Evolutionary conservation across 2,797 vertebrate genomes (phyloP).

Genomic region (Danio tinwini): DNA sequence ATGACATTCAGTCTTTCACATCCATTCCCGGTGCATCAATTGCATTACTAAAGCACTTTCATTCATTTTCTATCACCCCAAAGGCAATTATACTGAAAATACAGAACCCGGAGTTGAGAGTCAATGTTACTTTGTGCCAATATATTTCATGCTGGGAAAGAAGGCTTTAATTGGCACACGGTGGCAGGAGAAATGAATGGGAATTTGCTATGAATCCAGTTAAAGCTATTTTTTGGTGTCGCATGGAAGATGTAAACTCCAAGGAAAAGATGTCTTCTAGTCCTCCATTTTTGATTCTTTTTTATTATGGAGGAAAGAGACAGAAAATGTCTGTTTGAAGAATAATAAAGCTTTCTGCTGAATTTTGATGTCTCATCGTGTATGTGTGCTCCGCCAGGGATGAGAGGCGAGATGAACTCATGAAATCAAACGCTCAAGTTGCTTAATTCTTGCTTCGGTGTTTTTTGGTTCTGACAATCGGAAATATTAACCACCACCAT

Average conservation of each 20-base stretch:
- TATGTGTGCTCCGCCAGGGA: slow-evolving; percentile 32
- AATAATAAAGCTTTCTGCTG: slow-evolving; percentile 50
- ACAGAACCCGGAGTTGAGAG: slow-evolving; percentile 58
- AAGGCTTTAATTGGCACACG: slow-evolving; percentile 64
- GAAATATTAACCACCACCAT: slow-evolving; percentile 47
- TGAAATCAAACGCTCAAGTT: slow-evolving; percentile 56
- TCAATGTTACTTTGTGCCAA: slow-evolving; percentile 62
- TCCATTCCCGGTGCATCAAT: slow-evolving; percentile 47
- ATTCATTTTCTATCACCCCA: slow-evolving; percentile 57
- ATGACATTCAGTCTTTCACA: slow-evolving; percentile 47
- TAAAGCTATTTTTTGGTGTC: slow-evolving; percentile 46
- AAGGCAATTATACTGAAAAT: slow-evolving; percentile 65
- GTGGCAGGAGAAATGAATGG: slow-evolving; percentile 55
- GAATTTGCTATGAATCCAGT: slow-evolving; percentile 59
- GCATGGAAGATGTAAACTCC: slow-evolving; percentile 56
- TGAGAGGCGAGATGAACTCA: slow-evolving; percentile 43
- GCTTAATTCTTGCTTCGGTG: slow-evolving; percentile 11
- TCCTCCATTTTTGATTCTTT: slow-evolving; percentile 52
- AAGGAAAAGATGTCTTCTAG: slow-evolving; percentile 52
- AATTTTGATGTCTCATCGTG: slow-evolving; percentile 47
- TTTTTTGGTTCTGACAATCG: slow-evolving; percentile 55
- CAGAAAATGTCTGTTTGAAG: slow-evolving; percentile 57
- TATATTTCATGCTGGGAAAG: slow-evolving; percentile 61
- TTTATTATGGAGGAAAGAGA: slow-evolving; percentile 47
- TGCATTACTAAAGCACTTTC: slow-evolving; percentile 52